Evolutionary conservation across 1,140 invertebrate species (phyloP).

Genomic region (Drosophila pruinosa): DNA sequence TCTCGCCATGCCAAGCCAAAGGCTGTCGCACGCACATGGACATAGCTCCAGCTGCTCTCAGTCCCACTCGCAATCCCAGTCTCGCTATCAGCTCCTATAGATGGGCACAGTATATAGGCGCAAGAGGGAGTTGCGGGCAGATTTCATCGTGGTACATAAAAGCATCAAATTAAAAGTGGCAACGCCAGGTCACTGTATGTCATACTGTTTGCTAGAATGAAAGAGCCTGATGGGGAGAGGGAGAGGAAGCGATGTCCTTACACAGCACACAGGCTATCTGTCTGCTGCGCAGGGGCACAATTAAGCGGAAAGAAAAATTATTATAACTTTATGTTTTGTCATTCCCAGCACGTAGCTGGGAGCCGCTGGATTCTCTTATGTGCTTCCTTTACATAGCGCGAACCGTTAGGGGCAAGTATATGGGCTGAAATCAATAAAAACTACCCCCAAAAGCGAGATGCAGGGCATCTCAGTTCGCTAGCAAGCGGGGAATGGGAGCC

Average conservation of each 20-base stretch:
- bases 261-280: conserved; percentile 57
- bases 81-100: background rate
- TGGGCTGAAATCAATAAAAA: conserved; percentile 68
- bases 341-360: conserved; percentile 64
- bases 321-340: conserved; percentile 82
- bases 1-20: conserved; percentile 45
- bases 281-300: conserved; percentile 68
- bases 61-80: background rate
- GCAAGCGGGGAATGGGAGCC: background rate
- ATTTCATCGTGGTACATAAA: conserved; percentile 59
- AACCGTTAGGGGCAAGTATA: conserved; percentile 29
- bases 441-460: conserved; percentile 49
- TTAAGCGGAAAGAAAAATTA: conserved; percentile 82
- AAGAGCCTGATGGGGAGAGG: background rate
- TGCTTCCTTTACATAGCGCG: background rate
- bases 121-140: background rate
- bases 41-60: conserved; percentile 16
- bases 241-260: conserved; percentile 40
- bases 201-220: conserved; percentile 15
- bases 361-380: conserved; percentile 3
- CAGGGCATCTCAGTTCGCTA: background rate
- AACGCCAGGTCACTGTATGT: conserved; percentile 51
- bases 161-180: conserved; percentile 78
- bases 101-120: conserved; percentile 1
- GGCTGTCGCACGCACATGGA: conserved; percentile 59